Conservation (phyloP, 2,113 vertebrate genomes). For the Heptranchias perlo region DNA sequence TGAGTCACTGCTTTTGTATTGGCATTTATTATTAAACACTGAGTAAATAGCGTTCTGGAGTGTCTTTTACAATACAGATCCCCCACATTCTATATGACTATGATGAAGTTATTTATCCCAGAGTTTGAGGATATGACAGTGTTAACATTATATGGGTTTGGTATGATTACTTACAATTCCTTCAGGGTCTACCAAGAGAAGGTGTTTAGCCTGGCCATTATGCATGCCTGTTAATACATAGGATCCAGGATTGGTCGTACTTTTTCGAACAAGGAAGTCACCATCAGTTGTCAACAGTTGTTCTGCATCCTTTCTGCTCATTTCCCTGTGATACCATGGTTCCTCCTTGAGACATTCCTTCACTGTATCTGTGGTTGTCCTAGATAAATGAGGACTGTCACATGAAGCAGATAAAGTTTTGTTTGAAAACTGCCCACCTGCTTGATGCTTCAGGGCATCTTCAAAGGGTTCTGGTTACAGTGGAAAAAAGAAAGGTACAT, state of each 20-base stretch:
- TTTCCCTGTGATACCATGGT: slow-evolving; percentile 85
- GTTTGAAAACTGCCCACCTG: slow-evolving; percentile 54
- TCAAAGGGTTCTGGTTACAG: slow-evolving; percentile 80
- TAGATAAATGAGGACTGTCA: slow-evolving; percentile 72
- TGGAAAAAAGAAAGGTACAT: slow-evolving; percentile 38
- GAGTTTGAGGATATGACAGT: not conserved
- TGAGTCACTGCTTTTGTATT: not conserved
- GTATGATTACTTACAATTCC: slow-evolving; percentile 73
- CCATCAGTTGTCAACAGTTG: slow-evolving; percentile 79
- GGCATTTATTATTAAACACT: not conserved
- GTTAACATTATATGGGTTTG: not conserved
- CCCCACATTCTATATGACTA: not conserved
- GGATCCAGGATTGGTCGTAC: slow-evolving; percentile 85
- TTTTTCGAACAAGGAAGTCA: slow-evolving; percentile 92
- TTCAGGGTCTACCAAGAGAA: slow-evolving; percentile 89
- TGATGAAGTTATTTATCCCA: not conserved
- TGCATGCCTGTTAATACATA: slow-evolving; percentile 94
- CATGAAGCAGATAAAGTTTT: slow-evolving; percentile 72
- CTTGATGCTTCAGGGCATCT: slow-evolving; percentile 79
- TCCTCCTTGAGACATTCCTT: slow-evolving; percentile 75
- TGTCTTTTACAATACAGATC: not conserved
- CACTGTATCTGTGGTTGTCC: slow-evolving; percentile 56
- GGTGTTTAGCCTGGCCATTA: slow-evolving; percentile 83
- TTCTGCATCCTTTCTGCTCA: slow-evolving; percentile 90
- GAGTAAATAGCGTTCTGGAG: not conserved